Percentiles rank a stretch among this genome's conserved stretches.
Conservation (phyloP, 2,797 vertebrate genomes). For the Lophura swinhoii region DNA sequence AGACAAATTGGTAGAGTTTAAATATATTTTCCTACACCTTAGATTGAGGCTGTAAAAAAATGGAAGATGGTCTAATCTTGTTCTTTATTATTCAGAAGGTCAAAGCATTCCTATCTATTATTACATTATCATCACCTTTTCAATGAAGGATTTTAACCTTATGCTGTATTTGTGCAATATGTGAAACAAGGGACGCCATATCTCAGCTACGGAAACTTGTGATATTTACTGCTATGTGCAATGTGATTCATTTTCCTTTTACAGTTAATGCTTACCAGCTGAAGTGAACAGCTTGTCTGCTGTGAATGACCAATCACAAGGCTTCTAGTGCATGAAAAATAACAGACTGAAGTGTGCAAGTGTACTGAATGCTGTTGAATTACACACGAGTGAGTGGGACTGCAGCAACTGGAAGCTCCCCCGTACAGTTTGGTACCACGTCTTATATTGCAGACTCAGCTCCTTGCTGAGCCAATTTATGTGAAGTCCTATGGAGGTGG, state of each 20-base stretch:
- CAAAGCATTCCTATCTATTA: background rate
- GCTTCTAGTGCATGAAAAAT: background rate
- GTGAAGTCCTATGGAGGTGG: fast-evolving
- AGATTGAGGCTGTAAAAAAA: background rate
- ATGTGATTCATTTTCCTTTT: background rate
- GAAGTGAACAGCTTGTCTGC: fast-evolving
- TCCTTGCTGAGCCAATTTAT: background rate
- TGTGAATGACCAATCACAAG: background rate
- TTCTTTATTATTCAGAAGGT: background rate
- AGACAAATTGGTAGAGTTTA: background rate
- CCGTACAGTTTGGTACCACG: background rate
- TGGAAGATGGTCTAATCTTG: background rate
- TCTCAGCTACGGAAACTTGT: background rate
- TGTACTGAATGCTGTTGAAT: background rate
- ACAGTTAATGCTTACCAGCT: background rate
- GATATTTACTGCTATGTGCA: background rate
- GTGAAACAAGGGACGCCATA: background rate
- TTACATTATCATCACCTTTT: background rate
- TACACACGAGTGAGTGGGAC: background rate
- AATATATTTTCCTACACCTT: background rate
- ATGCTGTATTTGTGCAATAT: background rate
- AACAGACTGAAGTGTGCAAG: background rate
- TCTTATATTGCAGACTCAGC: background rate
- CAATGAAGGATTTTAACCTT: background rate
- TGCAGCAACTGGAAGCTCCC: background rate